Conservation (phyloP, 2,888 invertebrate species). For the Agonopterix subpropinquella region DNA sequence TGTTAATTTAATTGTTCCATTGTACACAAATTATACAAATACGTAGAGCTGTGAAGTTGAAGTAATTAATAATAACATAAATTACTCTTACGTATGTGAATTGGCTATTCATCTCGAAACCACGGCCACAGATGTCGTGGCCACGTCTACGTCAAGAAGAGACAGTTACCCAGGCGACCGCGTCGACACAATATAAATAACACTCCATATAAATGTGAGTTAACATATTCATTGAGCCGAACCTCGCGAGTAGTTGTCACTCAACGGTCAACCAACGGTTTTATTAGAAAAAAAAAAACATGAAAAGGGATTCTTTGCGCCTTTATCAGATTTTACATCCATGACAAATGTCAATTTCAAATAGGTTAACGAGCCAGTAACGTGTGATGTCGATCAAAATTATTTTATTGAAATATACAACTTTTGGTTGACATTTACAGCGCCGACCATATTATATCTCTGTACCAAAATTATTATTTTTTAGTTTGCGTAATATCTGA, state of each 20-base stretch:
- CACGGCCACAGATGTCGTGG: not conserved
- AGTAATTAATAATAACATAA: too few species aligned
- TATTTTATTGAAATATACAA: not conserved
- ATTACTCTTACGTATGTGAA: not conserved
- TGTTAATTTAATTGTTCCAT: not conserved
- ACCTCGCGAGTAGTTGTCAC: constrained; percentile 54
- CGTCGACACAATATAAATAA: constrained; percentile 35
- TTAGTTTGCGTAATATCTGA: not conserved
- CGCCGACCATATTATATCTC: too few species aligned
- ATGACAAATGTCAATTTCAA: constrained; percentile 43
- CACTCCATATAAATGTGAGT: constrained; percentile 37
- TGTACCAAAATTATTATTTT: constrained; percentile 1
- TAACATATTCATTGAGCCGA: constrained; percentile 35
- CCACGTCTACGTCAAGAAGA: constrained; percentile 4
- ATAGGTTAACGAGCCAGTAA: constrained; percentile 3
- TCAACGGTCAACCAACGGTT: constrained; percentile 65
- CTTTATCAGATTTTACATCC: constrained; percentile 43
- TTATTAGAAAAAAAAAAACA: constrained; percentile 33
- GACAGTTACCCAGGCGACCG: constrained; percentile 15
- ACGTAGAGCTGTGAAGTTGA: not conserved
- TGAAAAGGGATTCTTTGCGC: constrained; percentile 33
- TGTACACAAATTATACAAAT: not conserved
- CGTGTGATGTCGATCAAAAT: constrained; percentile 12
- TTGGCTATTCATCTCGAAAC: not conserved
- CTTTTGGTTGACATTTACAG: too few species aligned